phyloP scores from a whole-genome alignment of 53 echinoderm and acorn worm genomes.

The Hippasteria phrygiana region DNA sequence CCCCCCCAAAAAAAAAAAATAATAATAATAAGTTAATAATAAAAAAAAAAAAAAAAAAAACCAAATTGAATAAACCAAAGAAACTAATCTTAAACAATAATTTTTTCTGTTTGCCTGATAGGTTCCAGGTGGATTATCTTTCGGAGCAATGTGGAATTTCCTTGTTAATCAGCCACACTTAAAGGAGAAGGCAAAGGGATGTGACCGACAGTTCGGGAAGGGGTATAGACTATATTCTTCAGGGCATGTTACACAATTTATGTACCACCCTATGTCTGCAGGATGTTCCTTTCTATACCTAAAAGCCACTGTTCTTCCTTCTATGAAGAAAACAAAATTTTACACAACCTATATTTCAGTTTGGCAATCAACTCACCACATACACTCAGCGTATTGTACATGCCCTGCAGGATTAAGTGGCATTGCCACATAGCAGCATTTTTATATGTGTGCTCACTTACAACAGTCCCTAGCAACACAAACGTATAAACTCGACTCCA shows the following conservation, averaged over 20 bases:
- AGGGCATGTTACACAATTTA: neutral
- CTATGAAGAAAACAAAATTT: neutral
- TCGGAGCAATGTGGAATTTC: neutral
- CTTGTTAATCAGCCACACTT: conserved; percentile 4
- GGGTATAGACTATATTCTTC: conserved; percentile 13
- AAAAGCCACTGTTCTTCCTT: conserved; percentile 3
- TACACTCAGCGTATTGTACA: neutral
- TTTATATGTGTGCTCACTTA: neutral
- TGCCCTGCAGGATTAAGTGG: conserved; percentile 16
- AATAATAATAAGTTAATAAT: too few species aligned
- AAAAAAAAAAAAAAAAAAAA: too few species aligned
- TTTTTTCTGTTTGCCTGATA: neutral
- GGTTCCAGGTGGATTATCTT: neutral
- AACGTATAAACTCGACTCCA: neutral
- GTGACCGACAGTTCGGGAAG: conserved; percentile 13
- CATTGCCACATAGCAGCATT: conserved; percentile 13
- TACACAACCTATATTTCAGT: conserved; percentile 16
- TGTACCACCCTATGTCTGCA: conserved; percentile 17
- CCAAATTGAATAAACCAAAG: too few species aligned
- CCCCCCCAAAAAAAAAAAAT: too few species aligned
- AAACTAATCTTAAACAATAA: neutral
- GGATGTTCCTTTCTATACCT: neutral
- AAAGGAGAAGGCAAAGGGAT: conserved; percentile 13
- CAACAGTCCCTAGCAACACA: neutral
- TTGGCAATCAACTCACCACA: neutral